Percentiles rank a stretch among this genome's conserved stretches.
These are phyloP conservation scores for Acronicta psi DNA, from an alignment of 2,888 invertebrate species.

Conservation along the genomic window DNA sequence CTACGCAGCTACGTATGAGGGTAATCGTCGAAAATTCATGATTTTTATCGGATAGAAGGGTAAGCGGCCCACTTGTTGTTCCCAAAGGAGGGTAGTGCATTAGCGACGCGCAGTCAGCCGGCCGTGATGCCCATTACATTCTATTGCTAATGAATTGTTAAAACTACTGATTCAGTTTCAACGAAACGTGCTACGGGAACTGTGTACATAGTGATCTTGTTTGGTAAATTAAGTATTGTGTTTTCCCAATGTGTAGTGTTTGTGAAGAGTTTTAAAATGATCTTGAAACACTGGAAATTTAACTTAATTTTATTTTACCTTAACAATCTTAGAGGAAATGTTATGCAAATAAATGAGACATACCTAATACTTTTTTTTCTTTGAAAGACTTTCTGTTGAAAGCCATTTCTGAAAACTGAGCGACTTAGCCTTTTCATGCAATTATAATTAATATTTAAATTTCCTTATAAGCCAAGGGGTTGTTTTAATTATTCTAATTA, in stretches of 20 bases:
- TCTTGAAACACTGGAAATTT: no score
- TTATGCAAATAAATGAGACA: no score
- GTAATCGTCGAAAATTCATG: slow-evolving; percentile 27
- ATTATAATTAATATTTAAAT: slow-evolving; percentile 23
- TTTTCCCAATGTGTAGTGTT: no score
- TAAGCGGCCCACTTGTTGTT: slow-evolving; percentile 17
- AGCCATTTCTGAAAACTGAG: background rate
- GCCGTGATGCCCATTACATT: slow-evolving; percentile 29
- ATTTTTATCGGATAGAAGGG: slow-evolving; percentile 15
- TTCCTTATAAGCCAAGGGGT: slow-evolving; percentile 10
- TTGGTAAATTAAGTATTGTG: background rate
- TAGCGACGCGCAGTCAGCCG: slow-evolving; percentile 29
- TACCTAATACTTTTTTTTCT: no score
- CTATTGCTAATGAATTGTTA: slow-evolving; percentile 47
- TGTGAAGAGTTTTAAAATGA: no score
- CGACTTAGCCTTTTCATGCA: slow-evolving; percentile 13
- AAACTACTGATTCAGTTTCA: slow-evolving; percentile 34
- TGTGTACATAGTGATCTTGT: slow-evolving; percentile 18
- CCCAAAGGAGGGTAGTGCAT: slow-evolving; percentile 30
- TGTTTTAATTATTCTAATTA: slow-evolving; percentile 40
- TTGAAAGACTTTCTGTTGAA: background rate
- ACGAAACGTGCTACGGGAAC: slow-evolving; percentile 4
- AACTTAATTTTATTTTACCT: no score
- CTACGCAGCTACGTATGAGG: background rate
- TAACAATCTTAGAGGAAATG: no score